Conservation (phyloP, 1,140 invertebrate species). For the Scaptomyza montana region DNA sequence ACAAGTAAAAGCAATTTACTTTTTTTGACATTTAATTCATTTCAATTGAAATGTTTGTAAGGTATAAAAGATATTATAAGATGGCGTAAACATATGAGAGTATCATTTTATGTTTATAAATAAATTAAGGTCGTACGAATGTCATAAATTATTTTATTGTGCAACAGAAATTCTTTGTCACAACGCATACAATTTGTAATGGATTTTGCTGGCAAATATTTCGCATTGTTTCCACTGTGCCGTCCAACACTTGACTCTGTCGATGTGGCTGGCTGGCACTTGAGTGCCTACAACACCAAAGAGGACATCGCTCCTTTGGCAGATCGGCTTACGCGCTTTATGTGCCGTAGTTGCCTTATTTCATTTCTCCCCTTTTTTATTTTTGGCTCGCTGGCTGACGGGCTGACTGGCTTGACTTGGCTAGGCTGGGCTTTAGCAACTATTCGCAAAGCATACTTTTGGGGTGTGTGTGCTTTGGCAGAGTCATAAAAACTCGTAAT, state of each 20-base stretch:
- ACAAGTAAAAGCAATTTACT: background rate
- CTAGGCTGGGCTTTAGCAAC: slow-evolving; percentile 54
- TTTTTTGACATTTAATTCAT: background rate
- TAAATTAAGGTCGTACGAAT: background rate
- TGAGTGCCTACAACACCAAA: slow-evolving; percentile 53
- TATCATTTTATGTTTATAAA: background rate
- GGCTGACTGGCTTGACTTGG: slow-evolving; percentile 17
- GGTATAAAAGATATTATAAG: background rate
- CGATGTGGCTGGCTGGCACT: slow-evolving; percentile 52
- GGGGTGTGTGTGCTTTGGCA: slow-evolving; percentile 52
- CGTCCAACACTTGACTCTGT: slow-evolving; percentile 69
- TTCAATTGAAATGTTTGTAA: background rate
- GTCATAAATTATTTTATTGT: slow-evolving; percentile 3
- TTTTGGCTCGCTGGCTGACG: background rate
- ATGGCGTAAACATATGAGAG: background rate
- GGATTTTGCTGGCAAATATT: slow-evolving; percentile 19
- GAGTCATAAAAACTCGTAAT: slow-evolving; percentile 82
- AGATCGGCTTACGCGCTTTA: slow-evolving; percentile 80
- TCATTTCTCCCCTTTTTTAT: slow-evolving; percentile 11
- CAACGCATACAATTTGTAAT: background rate
- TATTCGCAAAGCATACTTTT: slow-evolving; percentile 60
- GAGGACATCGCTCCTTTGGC: slow-evolving; percentile 60
- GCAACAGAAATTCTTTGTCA: background rate
- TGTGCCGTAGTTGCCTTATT: slow-evolving; percentile 56
- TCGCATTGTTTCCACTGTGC: slow-evolving; percentile 44